Evolutionary conservation across 2,113 vertebrate species (phyloP).

Genomic region (Sphaerodactylus townsendi): DNA sequence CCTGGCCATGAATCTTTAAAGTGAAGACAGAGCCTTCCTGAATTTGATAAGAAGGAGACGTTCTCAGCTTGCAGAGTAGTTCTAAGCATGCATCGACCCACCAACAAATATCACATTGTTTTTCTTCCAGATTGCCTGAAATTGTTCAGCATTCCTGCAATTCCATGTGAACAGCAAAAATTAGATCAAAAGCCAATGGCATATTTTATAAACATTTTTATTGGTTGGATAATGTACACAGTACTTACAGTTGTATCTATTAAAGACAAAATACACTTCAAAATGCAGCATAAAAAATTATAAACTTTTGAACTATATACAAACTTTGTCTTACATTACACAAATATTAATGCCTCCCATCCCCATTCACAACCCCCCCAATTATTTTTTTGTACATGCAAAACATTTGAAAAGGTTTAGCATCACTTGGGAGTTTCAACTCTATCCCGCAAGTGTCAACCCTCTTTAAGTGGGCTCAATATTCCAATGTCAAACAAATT

Average conservation of each 20-base stretch:
- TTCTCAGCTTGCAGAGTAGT: background rate
- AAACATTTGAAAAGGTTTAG: conserved; percentile 26
- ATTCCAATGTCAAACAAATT: conserved; percentile 37
- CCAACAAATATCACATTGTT: background rate
- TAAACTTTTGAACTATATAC: conserved; percentile 71
- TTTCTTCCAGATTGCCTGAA: background rate
- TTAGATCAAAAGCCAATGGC: background rate
- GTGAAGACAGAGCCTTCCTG: background rate
- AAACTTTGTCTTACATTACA: conserved; percentile 49
- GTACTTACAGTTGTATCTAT: conserved; percentile 80
- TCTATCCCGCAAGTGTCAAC: conserved; percentile 6
- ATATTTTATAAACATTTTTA: conserved; percentile 69
- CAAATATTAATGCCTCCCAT: conserved; percentile 23
- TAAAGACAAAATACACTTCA: conserved; percentile 75
- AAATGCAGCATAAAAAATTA: conserved; percentile 73
- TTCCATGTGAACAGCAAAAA: background rate
- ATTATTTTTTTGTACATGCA: conserved; percentile 45
- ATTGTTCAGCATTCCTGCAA: background rate
- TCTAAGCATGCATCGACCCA: background rate
- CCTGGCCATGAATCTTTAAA: background rate
- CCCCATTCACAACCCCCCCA: conserved; percentile 31
- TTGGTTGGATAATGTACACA: conserved; percentile 75
- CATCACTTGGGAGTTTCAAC: conserved; percentile 28
- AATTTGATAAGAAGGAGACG: background rate
- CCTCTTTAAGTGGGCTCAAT: conserved; percentile 8